Conservation (phyloP, 2,888 invertebrate species). For the Torymus aiolomorphi region DNA sequence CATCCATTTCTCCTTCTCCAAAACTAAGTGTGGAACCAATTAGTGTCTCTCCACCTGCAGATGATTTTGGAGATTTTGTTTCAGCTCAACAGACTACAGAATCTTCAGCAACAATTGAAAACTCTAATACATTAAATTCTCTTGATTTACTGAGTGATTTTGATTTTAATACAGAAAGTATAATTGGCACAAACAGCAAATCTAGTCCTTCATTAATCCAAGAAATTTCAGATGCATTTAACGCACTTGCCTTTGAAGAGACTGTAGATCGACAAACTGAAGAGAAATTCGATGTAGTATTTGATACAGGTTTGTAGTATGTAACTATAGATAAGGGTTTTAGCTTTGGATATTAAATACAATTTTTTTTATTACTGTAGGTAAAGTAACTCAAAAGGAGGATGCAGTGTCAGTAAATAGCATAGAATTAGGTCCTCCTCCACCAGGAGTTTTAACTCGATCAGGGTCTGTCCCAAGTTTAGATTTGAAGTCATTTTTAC, state of each 20-base stretch:
- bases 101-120: slow-evolving; percentile 54
- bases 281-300: slow-evolving; percentile 63
- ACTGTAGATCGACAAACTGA: slow-evolving; percentile 61
- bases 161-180: slow-evolving; percentile 63
- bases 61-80: slow-evolving; percentile 77
- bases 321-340: too few species aligned
- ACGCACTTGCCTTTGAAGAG: slow-evolving; percentile 67
- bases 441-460: slow-evolving; percentile 68
- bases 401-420: slow-evolving; percentile 73
- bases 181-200: slow-evolving; percentile 58
- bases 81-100: slow-evolving; percentile 69
- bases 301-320: slow-evolving; percentile 65
- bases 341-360: slow-evolving; percentile 29
- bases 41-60: slow-evolving; percentile 62
- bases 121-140: slow-evolving; percentile 49
- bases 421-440: slow-evolving; percentile 68
- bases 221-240: slow-evolving; percentile 68
- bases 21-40: slow-evolving; percentile 56
- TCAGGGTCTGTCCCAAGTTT: slow-evolving; percentile 74
- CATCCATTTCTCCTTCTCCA: slow-evolving; percentile 46
- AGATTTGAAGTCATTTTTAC: slow-evolving; percentile 74
- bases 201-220: slow-evolving; percentile 65
- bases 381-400: slow-evolving; percentile 70
- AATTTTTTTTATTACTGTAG: slow-evolving; percentile 59
- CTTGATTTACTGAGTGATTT: slow-evolving; percentile 69